Percentiles rank a stretch among this genome's conserved stretches.
phyloP scores from a whole-genome alignment of 2,888 invertebrate genomes.

The Glyphotaelius pellucidus region DNA sequence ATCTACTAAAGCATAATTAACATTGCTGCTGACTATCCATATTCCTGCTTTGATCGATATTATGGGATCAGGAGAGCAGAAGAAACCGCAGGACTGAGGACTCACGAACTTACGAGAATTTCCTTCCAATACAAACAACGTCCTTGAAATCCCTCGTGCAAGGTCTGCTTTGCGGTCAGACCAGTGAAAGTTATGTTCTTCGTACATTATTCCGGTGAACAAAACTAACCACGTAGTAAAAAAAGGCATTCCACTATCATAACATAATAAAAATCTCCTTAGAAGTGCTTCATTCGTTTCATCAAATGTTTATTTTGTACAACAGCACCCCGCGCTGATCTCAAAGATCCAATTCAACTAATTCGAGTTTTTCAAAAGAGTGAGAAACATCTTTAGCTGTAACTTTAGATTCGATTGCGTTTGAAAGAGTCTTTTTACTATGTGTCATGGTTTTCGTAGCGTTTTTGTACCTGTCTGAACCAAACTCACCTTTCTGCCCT shows the following conservation, averaged over 20 bases:
- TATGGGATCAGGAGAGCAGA: background rate
- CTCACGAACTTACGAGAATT: background rate
- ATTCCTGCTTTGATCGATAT: background rate
- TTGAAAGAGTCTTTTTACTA: background rate
- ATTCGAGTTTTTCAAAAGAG: background rate
- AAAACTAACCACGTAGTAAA: background rate
- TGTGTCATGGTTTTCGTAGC: background rate
- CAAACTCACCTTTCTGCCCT: conserved; percentile 36
- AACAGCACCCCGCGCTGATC: background rate
- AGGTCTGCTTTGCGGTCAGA: background rate
- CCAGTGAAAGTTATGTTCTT: background rate
- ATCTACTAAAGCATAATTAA: background rate
- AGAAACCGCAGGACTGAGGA: background rate
- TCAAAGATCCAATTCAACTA: background rate
- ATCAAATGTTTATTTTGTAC: background rate
- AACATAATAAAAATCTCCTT: background rate
- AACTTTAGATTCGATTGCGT: background rate
- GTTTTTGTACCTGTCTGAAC: background rate
- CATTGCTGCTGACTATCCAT: background rate
- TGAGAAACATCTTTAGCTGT: background rate
- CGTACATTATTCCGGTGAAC: background rate
- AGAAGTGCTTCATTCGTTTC: background rate
- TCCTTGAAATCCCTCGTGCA: background rate
- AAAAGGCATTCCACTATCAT: background rate
- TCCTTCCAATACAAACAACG: background rate